A percentile compares a stretch with the other conserved stretches of the same genome.
These are phyloP conservation scores for Miltochrista miniata DNA, from an alignment of 2,888 invertebrate genomes.

Conservation along the genomic window DNA sequence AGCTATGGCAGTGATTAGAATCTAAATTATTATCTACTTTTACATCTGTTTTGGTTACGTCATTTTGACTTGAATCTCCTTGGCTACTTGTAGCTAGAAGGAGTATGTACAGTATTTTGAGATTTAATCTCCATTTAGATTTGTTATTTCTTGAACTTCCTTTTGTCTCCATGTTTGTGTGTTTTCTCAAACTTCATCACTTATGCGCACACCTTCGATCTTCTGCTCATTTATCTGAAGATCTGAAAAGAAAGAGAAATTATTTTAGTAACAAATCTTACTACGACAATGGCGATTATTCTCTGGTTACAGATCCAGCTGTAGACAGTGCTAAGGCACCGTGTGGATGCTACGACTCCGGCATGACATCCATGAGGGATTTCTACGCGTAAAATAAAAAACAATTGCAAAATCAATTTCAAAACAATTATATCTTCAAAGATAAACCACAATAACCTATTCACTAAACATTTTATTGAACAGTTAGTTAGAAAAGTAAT, in stretches of 20 bases:
- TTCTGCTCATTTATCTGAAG: slow-evolving; percentile 42
- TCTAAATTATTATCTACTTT: slow-evolving; percentile 66
- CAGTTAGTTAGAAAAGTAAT: background rate
- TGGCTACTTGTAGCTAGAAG: slow-evolving; percentile 57
- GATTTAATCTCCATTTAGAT: slow-evolving; percentile 60
- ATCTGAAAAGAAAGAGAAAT: slow-evolving; percentile 64
- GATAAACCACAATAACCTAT: background rate
- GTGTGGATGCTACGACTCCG: too few relatives aligned
- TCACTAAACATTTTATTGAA: slow-evolving; percentile 2
- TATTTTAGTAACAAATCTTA: background rate
- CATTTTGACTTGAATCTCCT: slow-evolving; percentile 55
- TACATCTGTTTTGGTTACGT: slow-evolving; percentile 62
- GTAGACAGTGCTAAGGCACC: too few relatives aligned
- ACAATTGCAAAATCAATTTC: too few relatives aligned
- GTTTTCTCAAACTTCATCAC: slow-evolving; percentile 68
- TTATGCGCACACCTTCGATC: slow-evolving; percentile 36
- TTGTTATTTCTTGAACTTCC: slow-evolving; percentile 53
- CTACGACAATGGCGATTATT: too few relatives aligned
- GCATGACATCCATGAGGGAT: too few relatives aligned
- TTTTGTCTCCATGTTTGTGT: slow-evolving; percentile 61
- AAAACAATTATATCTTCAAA: too few relatives aligned
- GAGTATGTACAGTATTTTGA: slow-evolving; percentile 60
- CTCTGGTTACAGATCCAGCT: too few relatives aligned
- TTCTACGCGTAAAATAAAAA: too few relatives aligned
- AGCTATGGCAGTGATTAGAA: slow-evolving; percentile 75